A percentile compares a stretch with the other conserved stretches of the same genome.
Evolutionary conservation across 2,888 invertebrate genomes (phyloP).

Genomic region (Orgyia antiqua): DNA sequence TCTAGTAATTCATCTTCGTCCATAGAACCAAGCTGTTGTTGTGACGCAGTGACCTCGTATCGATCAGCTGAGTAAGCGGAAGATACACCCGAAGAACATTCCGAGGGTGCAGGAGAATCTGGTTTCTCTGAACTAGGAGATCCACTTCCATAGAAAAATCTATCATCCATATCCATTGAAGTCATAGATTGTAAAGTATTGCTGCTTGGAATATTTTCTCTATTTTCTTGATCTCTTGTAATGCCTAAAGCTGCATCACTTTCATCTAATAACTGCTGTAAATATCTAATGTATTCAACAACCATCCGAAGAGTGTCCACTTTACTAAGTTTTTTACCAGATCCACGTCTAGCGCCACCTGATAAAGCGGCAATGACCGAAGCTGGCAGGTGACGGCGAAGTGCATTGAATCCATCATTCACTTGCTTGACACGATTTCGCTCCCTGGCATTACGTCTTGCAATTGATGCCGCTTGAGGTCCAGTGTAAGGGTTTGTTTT

Average conservation of each 20-base stretch:
- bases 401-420: slow-evolving; percentile 93
- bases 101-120: slow-evolving; percentile 85
- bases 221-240: slow-evolving; percentile 62
- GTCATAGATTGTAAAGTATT: slow-evolving; percentile 60
- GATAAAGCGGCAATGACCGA: slow-evolving; percentile 84
- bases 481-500: slow-evolving; percentile 79
- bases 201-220: slow-evolving; percentile 64
- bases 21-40: slow-evolving; percentile 83
- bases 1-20: slow-evolving; percentile 94
- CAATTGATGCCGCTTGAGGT: slow-evolving; percentile 91
- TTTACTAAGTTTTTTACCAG: slow-evolving; percentile 91
- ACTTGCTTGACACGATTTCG: slow-evolving; percentile 97
- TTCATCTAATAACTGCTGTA: slow-evolving; percentile 88
- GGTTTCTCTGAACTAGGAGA: slow-evolving; percentile 84
- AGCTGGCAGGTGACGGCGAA: slow-evolving; percentile 92
- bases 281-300: slow-evolving; percentile 92
- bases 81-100: slow-evolving; percentile 80
- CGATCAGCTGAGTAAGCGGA: slow-evolving; percentile 68
- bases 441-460: slow-evolving; percentile 94
- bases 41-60: slow-evolving; percentile 54
- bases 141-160: slow-evolving; percentile 68
- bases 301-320: slow-evolving; percentile 94
- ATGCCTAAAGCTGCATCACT: slow-evolving; percentile 80
- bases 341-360: slow-evolving; percentile 83
- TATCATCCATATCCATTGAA: slow-evolving; percentile 67